A percentile compares a stretch with the other conserved stretches of the same genome.
phyloP scores from a whole-genome alignment of 2,113 vertebrate species.

The Gobiocypris rarus region DNA sequence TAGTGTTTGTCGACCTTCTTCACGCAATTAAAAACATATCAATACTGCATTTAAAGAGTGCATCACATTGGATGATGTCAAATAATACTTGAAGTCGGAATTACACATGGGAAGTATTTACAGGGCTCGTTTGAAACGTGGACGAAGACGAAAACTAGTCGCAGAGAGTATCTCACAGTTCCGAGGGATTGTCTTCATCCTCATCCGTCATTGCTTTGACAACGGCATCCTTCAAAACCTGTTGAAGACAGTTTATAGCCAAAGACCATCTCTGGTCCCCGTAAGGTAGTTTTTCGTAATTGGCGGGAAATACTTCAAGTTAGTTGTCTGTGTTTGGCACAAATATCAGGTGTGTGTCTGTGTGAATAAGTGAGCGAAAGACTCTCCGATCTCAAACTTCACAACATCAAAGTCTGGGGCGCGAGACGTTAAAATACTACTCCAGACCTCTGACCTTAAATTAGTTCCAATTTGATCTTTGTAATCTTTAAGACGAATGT shows the following conservation, averaged over 20 bases:
- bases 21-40: constrained; percentile 43
- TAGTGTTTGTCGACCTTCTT: constrained; percentile 38
- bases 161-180: constrained; percentile 30
- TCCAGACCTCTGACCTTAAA: background rate
- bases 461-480: constrained; percentile 41
- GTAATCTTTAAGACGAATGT: constrained; percentile 44
- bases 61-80: constrained; percentile 55
- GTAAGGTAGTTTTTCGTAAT: constrained; percentile 38
- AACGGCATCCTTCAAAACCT: constrained; percentile 33
- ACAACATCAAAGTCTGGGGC: constrained; percentile 18
- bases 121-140: constrained; percentile 55
- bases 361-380: constrained; percentile 41
- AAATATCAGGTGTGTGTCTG: constrained; percentile 50
- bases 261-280: constrained; percentile 33
- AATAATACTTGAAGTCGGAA: constrained; percentile 57
- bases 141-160: constrained; percentile 33
- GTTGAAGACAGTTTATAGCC: constrained; percentile 29
- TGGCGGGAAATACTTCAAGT: constrained; percentile 35
- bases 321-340: constrained; percentile 53
- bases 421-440: constrained; percentile 20
- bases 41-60: constrained; percentile 63
- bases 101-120: constrained; percentile 61
- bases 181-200: constrained; percentile 52
- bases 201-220: background rate
- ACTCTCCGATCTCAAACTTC: constrained; percentile 43